phyloP scores from a whole-genome alignment of 2,888 invertebrate species.

The Sipha maydis region DNA sequence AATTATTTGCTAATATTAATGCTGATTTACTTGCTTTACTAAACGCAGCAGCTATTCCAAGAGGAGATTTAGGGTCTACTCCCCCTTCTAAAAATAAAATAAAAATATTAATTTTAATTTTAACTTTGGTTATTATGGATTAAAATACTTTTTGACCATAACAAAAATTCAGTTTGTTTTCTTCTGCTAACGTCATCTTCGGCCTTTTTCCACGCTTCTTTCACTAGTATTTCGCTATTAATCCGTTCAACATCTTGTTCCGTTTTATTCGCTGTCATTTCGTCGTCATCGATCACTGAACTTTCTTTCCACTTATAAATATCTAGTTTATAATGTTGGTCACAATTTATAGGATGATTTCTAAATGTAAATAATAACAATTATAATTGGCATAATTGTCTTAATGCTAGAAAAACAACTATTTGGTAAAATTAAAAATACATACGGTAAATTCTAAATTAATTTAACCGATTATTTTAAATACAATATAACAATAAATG shows the following conservation, averaged over 20 bases:
- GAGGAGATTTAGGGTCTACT: slow-evolving; percentile 86
- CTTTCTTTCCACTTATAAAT: slow-evolving; percentile 78
- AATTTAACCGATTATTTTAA: background rate
- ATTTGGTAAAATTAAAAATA: background rate
- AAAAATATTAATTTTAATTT: slow-evolving; percentile 12
- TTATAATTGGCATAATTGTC: background rate
- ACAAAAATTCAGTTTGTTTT: slow-evolving; percentile 82
- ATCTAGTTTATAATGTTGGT: slow-evolving; percentile 77
- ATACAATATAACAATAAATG: background rate
- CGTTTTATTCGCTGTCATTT: slow-evolving; percentile 11
- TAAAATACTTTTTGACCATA: slow-evolving; percentile 78
- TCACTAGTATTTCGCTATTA: slow-evolving; percentile 77
- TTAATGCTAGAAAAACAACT: background rate
- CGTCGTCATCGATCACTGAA: slow-evolving; percentile 66
- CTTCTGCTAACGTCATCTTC: slow-evolving; percentile 80
- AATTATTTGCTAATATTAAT: slow-evolving; percentile 84
- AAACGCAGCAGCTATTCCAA: slow-evolving; percentile 89
- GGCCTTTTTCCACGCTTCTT: slow-evolving; percentile 81
- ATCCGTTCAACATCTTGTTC: slow-evolving; percentile 70
- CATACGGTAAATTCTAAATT: background rate
- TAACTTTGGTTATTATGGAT: background rate
- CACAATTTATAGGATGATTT: slow-evolving; percentile 79
- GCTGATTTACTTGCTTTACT: slow-evolving; percentile 89
- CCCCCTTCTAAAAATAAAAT: slow-evolving; percentile 74
- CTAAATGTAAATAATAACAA: slow-evolving; percentile 67